Base-by-base conservation (phyloP, 2,113 vertebrate species). In the Ceuthmochares aereus region DNA sequence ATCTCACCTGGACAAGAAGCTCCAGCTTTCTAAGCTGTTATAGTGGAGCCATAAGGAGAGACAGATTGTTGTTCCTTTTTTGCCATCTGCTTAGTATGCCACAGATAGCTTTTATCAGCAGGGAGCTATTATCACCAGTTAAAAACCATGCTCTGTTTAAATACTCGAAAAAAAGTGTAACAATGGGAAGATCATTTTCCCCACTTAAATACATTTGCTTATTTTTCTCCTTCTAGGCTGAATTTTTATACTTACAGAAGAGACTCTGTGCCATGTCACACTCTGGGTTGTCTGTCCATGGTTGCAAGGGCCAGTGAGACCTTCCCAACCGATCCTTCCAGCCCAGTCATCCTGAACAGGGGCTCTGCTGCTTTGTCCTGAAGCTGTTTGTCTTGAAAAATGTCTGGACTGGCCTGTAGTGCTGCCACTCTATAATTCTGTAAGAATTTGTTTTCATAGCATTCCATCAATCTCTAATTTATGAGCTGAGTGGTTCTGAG, bases 41-140 rank as follows among this genome's bases (percentile, higher is more conserved):
- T 68, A 40, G 25, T n/a, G 49, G 9, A 84, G 16, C 49, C 80
- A 72, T 75, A 76, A 55, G 59, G 43, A 70, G 43, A 95, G 95
- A 79, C 69, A 94, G 89, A 78, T 86, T 90, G 79, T 51, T 93
- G 32, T 7, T 81, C 37, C 42, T 60, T 84, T 40, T 91, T 84
- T 87, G 36, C 80, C 74, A 76, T 72, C 80, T 95, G 84, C 66
- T 89, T 30, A 68, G 23, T 87, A 49, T 58, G 30, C 23, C 36
- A 55, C 37, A 86, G 42, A 90, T 52, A 81, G 64, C 13, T 92
- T 92, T 87, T 68, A 79, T 87, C 77, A 76, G n/a, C 49, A 92
- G 77, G 66, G 14, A 91, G 21, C 49, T 82, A 92, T 93, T 85
- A 95, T 55, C 62, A 73, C 43, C 21, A 84, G 21, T 95, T 94